Conservation (phyloP, 92 coral and sea anemone species). For the Meandrina meandrites region DNA sequence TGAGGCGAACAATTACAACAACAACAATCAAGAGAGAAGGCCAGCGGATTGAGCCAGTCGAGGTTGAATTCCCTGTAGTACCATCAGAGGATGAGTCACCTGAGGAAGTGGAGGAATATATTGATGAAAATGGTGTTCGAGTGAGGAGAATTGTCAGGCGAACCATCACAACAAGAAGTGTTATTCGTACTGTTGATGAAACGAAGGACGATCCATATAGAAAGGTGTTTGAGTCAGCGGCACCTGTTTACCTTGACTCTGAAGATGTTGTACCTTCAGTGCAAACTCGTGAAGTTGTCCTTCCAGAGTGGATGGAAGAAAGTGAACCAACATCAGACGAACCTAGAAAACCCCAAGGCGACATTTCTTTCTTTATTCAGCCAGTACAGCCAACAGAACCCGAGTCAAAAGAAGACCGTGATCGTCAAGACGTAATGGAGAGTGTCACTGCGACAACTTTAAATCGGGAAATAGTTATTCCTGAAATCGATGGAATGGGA, state of each 20-base stretch:
- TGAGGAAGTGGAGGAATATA: conserved; percentile 51
- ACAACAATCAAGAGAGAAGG: conserved; percentile 31
- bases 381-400: not conserved
- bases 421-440: not conserved
- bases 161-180: conserved; percentile 48
- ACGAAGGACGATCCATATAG: conserved; percentile 26
- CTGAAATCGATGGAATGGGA: not conserved
- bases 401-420: not conserved
- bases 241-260: conserved; percentile 11
- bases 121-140: conserved; percentile 63
- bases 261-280: conserved; percentile 29
- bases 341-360: not conserved
- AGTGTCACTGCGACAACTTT: conserved; percentile 8
- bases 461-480: conserved; percentile 11
- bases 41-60: not conserved
- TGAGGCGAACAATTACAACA: conserved; percentile 59
- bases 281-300: conserved; percentile 4
- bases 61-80: not conserved
- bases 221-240: conserved; percentile 18
- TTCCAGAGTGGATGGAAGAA: conserved; percentile 29
- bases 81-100: conserved; percentile 19
- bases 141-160: conserved; percentile 53
- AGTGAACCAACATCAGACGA: not conserved
- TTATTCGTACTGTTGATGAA: conserved; percentile 38
- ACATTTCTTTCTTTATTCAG: not conserved